phyloP scores from a whole-genome alignment of 2,888 invertebrate species.

The Agrotis puta region DNA sequence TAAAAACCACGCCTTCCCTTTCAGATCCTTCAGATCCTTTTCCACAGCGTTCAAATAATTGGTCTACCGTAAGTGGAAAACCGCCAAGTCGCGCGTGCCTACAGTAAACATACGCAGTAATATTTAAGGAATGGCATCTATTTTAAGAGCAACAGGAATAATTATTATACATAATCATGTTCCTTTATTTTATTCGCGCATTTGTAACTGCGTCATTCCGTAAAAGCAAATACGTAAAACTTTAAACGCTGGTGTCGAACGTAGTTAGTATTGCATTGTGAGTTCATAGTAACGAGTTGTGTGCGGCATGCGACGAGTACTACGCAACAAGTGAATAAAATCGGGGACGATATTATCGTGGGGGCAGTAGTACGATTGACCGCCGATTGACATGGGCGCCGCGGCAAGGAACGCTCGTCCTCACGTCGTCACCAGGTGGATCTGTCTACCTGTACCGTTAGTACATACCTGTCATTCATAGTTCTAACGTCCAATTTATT shows the following conservation, averaged over 20 bases:
- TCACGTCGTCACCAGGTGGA: constrained; percentile 89
- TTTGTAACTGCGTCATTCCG: constrained; percentile 73
- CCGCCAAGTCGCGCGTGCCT: constrained; percentile 10
- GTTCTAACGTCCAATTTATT: constrained; percentile 48
- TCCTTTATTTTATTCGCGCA: constrained; percentile 61
- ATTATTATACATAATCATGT: constrained; percentile 54
- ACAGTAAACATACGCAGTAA: constrained; percentile 8
- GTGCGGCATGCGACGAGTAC: constrained; percentile 79
- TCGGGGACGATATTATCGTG: constrained; percentile 79
- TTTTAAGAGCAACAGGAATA: constrained; percentile 49
- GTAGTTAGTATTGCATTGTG: constrained; percentile 81
- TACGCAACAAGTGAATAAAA: constrained; percentile 88
- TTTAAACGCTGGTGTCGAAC: constrained; percentile 77
- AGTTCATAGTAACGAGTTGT: constrained; percentile 85
- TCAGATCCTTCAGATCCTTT: not conserved
- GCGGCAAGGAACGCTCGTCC: constrained; percentile 88
- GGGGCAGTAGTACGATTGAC: constrained; percentile 81
- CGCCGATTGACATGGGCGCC: constrained; percentile 87
- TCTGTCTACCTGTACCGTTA: constrained; percentile 87
- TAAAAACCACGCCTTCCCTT: not conserved
- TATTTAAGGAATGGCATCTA: constrained; percentile 43
- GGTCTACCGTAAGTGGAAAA: not conserved
- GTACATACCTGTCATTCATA: constrained; percentile 70
- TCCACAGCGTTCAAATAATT: not conserved
- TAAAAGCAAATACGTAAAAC: constrained; percentile 77